Percentiles rank a stretch among this genome's conserved stretches.
Conservation (phyloP, 2,888 invertebrate genomes). For the Andrena haemorrhoa region DNA sequence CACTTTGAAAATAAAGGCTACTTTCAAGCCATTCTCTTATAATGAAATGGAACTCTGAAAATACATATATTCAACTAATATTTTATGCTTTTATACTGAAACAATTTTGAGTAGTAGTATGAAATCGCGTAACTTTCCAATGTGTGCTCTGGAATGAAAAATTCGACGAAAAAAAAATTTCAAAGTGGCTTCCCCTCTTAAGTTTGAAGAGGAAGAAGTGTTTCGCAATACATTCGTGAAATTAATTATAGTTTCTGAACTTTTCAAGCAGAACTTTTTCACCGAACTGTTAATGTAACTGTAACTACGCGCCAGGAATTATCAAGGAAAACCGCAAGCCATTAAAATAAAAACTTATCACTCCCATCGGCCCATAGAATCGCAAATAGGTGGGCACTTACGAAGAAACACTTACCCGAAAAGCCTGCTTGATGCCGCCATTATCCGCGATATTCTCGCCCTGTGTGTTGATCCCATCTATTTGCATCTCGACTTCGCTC, state of each 20-base stretch:
- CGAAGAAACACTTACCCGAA: conserved; percentile 83
- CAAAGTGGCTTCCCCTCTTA: background rate
- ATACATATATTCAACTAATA: too few relatives aligned
- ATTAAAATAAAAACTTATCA: background rate
- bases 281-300: background rate
- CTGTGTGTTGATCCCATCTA: conserved; percentile 92
- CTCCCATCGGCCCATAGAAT: too few relatives aligned
- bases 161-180: too few relatives aligned
- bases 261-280: background rate
- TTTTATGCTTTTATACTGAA: too few relatives aligned
- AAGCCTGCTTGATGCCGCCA: conserved; percentile 97
- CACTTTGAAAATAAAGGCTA: too few relatives aligned
- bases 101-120: too few relatives aligned
- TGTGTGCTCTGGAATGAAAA: too few relatives aligned
- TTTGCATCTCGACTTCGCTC: conserved; percentile 91
- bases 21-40: too few relatives aligned
- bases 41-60: too few relatives aligned
- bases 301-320: background rate
- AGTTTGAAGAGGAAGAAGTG: background rate
- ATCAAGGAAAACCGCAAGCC: background rate
- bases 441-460: conserved; percentile 99
- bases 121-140: too few relatives aligned
- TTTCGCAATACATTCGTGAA: background rate
- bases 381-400: too few relatives aligned
- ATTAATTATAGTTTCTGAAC: too few relatives aligned